Evolutionary conservation across 1,140 invertebrate genomes (phyloP).

Genomic region (Drosophila dunni): DNA sequence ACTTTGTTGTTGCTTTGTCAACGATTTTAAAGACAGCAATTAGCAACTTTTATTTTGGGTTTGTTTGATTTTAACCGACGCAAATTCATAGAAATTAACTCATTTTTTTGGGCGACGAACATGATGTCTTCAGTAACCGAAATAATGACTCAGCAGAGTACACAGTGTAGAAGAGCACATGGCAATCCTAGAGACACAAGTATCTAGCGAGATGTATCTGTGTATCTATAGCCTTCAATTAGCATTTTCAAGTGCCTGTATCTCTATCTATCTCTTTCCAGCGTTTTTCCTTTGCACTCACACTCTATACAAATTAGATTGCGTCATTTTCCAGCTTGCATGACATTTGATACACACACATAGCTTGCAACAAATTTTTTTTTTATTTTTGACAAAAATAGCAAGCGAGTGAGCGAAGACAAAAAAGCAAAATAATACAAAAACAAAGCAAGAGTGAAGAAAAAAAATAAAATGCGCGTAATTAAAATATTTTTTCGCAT

Average conservation of each 20-base stretch:
- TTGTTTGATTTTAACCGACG: constrained; percentile 23
- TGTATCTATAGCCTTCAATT: constrained; percentile 71
- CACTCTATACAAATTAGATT: constrained; percentile 31
- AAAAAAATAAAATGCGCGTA: constrained; percentile 55
- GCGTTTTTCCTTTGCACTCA: background rate
- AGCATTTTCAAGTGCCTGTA: constrained; percentile 60
- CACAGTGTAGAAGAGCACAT: constrained; percentile 9
- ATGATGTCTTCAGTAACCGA: constrained; percentile 28
- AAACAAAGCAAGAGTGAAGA: too few species aligned
- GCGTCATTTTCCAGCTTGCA: constrained; percentile 63
- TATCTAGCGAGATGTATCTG: background rate
- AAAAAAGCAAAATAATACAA: too few species aligned
- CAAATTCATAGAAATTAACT: constrained; percentile 42
- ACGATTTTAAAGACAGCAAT: constrained; percentile 26
- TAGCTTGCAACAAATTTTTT: constrained; percentile 52
- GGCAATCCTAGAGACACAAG: constrained; percentile 46
- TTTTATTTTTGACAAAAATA: constrained; percentile 68
- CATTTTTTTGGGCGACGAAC: constrained; percentile 26
- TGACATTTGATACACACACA: constrained; percentile 71
- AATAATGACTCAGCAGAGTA: constrained; percentile 35
- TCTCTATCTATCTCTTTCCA: background rate
- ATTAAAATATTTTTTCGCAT: constrained; percentile 80
- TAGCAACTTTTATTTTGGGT: constrained; percentile 25
- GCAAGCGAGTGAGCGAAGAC: constrained; percentile 12
- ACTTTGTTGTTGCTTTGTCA: constrained; percentile 12